phyloP scores from a whole-genome alignment of 2,113 vertebrate genomes.

The Micromys minutus region DNA sequence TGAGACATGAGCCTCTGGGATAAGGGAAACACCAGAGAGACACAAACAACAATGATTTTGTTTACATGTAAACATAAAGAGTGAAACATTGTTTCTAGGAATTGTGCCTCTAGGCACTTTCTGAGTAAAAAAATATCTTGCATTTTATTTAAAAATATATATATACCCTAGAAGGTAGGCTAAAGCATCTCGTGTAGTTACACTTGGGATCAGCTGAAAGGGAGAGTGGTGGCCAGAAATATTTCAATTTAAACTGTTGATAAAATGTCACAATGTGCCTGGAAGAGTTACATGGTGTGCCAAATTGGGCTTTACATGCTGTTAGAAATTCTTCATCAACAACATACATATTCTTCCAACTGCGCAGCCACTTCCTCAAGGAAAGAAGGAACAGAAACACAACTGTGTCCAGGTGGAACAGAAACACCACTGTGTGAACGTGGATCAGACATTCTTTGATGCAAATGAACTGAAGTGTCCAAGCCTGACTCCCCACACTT shows the following conservation, averaged over 20 bases:
- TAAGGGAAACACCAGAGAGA: neutral
- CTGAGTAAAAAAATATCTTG: neutral
- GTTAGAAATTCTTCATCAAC: neutral
- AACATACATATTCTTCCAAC: neutral
- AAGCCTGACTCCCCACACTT: neutral
- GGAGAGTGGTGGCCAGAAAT: neutral
- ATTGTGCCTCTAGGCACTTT: conserved; percentile 1
- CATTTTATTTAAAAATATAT: neutral
- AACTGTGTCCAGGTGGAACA: neutral
- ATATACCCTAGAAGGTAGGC: neutral
- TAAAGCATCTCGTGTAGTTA: neutral
- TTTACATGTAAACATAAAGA: conserved; percentile 50
- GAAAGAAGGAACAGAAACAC: neutral
- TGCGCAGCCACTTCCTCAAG: conserved; percentile 20
- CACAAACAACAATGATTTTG: neutral
- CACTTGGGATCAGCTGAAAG: neutral
- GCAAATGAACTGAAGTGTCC: neutral
- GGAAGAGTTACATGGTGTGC: neutral
- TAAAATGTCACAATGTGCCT: conserved; percentile 14
- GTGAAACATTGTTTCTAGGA: conserved; percentile 23
- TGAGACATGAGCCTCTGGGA: neutral
- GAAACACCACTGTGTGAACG: neutral
- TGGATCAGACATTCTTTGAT: neutral
- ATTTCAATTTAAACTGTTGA: conserved; percentile 27
- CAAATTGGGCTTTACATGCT: conserved; percentile 42